Conservation (phyloP, 2,113 vertebrate genomes). For the Callocephalon fimbriatum region DNA sequence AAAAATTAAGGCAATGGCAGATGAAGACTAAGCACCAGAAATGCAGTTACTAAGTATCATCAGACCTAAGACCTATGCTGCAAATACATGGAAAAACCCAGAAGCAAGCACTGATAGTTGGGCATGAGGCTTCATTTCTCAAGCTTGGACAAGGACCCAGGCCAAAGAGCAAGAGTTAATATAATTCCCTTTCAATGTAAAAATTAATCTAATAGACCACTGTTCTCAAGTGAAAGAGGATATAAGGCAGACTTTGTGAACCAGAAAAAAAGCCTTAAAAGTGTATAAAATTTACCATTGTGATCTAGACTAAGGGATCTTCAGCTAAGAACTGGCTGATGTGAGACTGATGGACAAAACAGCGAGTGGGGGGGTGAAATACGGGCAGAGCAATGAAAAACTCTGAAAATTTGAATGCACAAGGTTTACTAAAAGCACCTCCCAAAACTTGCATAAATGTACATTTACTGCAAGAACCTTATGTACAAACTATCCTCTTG, state of each 20-base stretch:
- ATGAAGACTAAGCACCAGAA: background rate
- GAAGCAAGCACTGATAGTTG: background rate
- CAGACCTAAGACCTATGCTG: background rate
- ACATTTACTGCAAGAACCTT: background rate
- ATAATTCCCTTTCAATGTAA: background rate
- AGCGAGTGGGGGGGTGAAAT: background rate
- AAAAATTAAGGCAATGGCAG: background rate
- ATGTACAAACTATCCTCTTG: accelerated
- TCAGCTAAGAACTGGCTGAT: background rate
- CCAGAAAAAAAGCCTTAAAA: background rate
- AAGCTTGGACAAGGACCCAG: background rate
- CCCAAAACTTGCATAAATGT: background rate
- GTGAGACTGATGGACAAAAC: accelerated
- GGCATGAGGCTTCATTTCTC: background rate
- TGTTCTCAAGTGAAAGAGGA: background rate
- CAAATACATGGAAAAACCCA: background rate
- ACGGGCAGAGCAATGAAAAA: background rate
- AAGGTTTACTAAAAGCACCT: background rate
- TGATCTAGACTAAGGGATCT: background rate
- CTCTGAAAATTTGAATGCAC: background rate
- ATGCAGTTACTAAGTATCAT: background rate
- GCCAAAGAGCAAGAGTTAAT: background rate
- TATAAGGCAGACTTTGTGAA: constrained; percentile 23
- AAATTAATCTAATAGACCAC: constrained; percentile 8
- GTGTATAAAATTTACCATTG: background rate